A percentile compares a stretch with the other conserved stretches of the same genome.
These are phyloP conservation scores for Moxostoma hubbsi DNA, from an alignment of 2,797 vertebrate genomes.

Conservation along the genomic window DNA sequence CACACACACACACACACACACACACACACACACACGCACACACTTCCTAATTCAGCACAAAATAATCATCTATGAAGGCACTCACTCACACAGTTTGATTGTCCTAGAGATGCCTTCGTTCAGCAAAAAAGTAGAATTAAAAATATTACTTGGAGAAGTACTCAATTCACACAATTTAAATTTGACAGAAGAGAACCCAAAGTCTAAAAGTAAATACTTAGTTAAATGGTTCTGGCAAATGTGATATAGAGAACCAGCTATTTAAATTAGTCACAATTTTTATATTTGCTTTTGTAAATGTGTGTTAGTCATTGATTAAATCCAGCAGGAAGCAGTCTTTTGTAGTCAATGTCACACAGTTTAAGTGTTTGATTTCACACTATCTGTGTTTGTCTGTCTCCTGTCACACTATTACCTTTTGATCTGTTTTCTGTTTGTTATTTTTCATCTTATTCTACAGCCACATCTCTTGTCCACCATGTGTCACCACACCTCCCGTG, in stretches of 20 bases:
- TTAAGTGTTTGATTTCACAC: constrained; percentile 84
- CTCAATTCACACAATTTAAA: too few relatives aligned
- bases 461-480: constrained; percentile 57
- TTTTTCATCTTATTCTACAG: constrained; percentile 67
- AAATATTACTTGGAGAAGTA: too few relatives aligned
- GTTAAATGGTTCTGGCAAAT: too few relatives aligned
- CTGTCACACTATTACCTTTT: constrained; percentile 52
- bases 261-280: neutral
- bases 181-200: neutral
- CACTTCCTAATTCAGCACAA: neutral
- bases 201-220: neutral
- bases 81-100: too few relatives aligned
- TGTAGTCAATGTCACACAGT: constrained; percentile 81
- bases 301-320: constrained; percentile 23
- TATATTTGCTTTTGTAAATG: neutral
- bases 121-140: too few relatives aligned
- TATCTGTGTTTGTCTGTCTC: constrained; percentile 68
- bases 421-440: constrained; percentile 54
- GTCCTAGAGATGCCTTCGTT: too few relatives aligned
- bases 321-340: constrained; percentile 29
- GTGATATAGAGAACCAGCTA: neutral
- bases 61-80: too few relatives aligned
- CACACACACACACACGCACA: constrained; percentile 21
- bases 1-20: neutral
- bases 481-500: constrained; percentile 50